These are phyloP conservation scores for Drosophila subquinaria DNA, from an alignment of 2,888 invertebrate species.

Conservation along the genomic window DNA sequence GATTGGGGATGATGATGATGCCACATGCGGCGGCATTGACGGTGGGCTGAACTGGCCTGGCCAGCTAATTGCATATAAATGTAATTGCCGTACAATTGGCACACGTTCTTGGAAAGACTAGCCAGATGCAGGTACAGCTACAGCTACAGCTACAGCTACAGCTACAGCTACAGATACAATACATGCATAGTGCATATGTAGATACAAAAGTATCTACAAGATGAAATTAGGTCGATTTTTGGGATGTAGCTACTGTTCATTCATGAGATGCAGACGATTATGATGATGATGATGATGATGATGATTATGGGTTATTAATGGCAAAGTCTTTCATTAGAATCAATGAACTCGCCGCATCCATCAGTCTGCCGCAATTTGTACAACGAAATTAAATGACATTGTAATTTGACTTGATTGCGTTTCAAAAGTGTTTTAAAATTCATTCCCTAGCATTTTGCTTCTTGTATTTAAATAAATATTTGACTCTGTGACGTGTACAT, in stretches of 20 bases:
- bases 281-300: background rate
- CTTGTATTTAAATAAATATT: background rate
- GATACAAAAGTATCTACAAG: background rate
- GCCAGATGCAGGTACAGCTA: slow-evolving; percentile 32
- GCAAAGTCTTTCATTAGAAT: slow-evolving; percentile 16
- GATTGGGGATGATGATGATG: background rate
- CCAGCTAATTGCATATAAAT: slow-evolving; percentile 42
- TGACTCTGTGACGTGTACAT: background rate
- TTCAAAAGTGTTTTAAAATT: background rate
- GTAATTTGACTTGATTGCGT: background rate
- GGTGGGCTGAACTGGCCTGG: slow-evolving; percentile 16
- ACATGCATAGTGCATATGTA: background rate
- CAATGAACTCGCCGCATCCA: background rate
- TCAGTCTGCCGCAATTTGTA: background rate
- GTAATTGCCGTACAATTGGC: slow-evolving; percentile 49
- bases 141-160: background rate
- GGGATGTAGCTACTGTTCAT: slow-evolving; percentile 2
- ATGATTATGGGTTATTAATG: slow-evolving; percentile 11
- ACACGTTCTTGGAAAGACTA: slow-evolving; percentile 46
- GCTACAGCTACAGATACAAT: background rate
- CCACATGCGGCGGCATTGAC: slow-evolving; percentile 22
- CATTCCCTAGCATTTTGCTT: background rate
- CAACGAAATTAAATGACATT: background rate
- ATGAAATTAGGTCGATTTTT: slow-evolving; percentile 28
- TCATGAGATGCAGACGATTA: slow-evolving; percentile 1